Evolutionary conservation across 53 echinoderm and acorn worm species (phyloP).

Genomic region (Arbacia lixula): DNA sequence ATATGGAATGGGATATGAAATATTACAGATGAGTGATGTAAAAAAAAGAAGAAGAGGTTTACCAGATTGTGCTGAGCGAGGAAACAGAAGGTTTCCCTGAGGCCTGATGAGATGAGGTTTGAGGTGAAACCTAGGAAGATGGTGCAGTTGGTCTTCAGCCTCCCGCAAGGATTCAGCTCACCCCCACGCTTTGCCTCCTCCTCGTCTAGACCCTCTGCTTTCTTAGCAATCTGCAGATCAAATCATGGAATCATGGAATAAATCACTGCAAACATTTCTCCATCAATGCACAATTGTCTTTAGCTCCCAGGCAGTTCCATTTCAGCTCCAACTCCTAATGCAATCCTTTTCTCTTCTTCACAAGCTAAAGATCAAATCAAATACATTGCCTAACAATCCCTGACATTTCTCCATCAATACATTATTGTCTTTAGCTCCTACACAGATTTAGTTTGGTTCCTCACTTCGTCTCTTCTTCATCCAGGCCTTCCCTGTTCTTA

Average conservation of each 20-base stretch:
- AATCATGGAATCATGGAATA: neutral
- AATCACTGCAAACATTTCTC: neutral
- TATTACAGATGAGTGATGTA: too few relatives aligned
- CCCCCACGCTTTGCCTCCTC: constrained; percentile 70
- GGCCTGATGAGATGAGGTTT: constrained; percentile 89
- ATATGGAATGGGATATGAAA: too few relatives aligned
- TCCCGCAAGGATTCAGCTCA: constrained; percentile 76
- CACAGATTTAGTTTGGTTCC: constrained; percentile 61
- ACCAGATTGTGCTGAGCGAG: constrained; percentile 90
- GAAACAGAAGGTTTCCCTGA: constrained; percentile 83
- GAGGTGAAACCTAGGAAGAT: constrained; percentile 95
- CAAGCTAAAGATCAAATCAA: too few relatives aligned
- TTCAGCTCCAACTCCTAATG: too few relatives aligned
- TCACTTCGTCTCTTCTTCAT: constrained; percentile 39
- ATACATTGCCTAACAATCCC: too few relatives aligned
- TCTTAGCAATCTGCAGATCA: constrained; percentile 46
- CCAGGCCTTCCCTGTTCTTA: constrained; percentile 62
- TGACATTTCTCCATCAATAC: too few relatives aligned
- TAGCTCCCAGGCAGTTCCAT: neutral
- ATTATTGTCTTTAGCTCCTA: too few relatives aligned
- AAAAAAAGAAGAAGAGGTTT: too few relatives aligned
- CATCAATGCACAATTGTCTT: neutral
- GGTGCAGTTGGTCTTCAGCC: constrained; percentile 90
- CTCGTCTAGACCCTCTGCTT: constrained; percentile 70
- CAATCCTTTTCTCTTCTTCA: too few relatives aligned